These are phyloP conservation scores for Oxytorus armatus DNA, from an alignment of 2,888 invertebrate genomes.

Conservation along the genomic window DNA sequence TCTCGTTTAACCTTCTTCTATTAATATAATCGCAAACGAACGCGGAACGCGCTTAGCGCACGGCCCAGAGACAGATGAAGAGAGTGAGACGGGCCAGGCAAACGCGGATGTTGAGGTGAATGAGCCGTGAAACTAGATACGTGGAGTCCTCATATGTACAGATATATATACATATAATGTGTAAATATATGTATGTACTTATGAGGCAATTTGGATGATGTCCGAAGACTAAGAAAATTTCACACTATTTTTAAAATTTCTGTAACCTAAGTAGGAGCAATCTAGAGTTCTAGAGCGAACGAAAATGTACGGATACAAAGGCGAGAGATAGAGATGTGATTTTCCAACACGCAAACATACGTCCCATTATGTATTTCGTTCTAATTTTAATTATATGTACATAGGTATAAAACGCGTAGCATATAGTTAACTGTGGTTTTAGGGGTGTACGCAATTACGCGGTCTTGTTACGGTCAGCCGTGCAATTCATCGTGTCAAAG, in stretches of 20 bases:
- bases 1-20: conserved; percentile 67
- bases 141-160: neutral
- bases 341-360: conserved; percentile 2
- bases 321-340: conserved; percentile 20
- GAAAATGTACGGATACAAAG: neutral
- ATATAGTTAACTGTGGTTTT: conserved; percentile 30
- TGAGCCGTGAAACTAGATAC: conserved; percentile 30
- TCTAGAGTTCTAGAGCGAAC: no score
- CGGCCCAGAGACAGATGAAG: no score
- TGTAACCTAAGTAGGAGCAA: no score
- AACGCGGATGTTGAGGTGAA: conserved; percentile 58
- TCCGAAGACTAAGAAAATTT: no score
- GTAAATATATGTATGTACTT: no score
- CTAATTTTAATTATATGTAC: conserved; percentile 11
- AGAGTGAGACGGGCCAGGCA: no score
- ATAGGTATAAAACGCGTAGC: conserved; percentile 4
- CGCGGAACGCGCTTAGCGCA: conserved; percentile 18
- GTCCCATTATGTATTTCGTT: neutral
- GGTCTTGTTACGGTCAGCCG: conserved; percentile 62
- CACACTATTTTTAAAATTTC: no score
- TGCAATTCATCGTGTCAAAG: conserved; percentile 56
- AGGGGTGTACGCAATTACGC: conserved; percentile 56
- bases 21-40: conserved; percentile 64
- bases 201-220: no score
- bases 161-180: no score